These are phyloP conservation scores for Eupleurogrammus muticus DNA, from an alignment of 2,797 vertebrate genomes.

Conservation along the genomic window DNA sequence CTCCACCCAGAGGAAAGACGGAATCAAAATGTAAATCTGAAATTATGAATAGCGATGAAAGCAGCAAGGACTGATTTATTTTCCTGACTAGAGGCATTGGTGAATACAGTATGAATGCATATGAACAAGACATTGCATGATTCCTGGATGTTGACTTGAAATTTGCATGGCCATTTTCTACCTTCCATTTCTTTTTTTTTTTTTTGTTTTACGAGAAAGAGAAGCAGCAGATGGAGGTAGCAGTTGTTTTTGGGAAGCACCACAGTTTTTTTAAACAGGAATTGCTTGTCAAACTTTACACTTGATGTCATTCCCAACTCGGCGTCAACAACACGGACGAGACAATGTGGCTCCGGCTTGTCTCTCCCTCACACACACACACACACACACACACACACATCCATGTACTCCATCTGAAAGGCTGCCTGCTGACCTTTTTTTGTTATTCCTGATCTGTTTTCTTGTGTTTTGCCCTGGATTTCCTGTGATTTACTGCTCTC, in stretches of 20 bases:
- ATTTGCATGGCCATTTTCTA: no score
- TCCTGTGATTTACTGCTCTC: no score
- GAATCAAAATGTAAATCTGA: neutral
- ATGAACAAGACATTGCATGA: no score
- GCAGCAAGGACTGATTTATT: neutral
- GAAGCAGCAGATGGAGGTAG: neutral
- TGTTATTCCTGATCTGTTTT: neutral
- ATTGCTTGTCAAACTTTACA: constrained; percentile 29
- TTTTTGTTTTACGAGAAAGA: no score
- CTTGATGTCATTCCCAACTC: constrained; percentile 2
- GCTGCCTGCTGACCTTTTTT: neutral
- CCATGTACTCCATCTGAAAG: neutral
- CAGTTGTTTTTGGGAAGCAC: constrained; percentile 3
- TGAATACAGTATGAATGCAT: neutral
- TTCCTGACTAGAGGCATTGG: neutral
- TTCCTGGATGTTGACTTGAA: no score
- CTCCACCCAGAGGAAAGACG: neutral
- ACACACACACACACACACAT: no score
- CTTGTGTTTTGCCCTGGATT: no score
- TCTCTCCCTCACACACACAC: no score
- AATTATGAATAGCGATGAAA: constrained; percentile 3
- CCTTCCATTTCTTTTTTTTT: neutral
- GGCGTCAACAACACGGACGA: neutral
- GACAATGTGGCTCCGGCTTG: neutral
- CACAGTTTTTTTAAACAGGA: neutral